Evolutionary conservation across 2,113 vertebrate species (phyloP), one percentile per base, ranked within the genome.

Genomic region (Callaeas wilsoni): DNA sequence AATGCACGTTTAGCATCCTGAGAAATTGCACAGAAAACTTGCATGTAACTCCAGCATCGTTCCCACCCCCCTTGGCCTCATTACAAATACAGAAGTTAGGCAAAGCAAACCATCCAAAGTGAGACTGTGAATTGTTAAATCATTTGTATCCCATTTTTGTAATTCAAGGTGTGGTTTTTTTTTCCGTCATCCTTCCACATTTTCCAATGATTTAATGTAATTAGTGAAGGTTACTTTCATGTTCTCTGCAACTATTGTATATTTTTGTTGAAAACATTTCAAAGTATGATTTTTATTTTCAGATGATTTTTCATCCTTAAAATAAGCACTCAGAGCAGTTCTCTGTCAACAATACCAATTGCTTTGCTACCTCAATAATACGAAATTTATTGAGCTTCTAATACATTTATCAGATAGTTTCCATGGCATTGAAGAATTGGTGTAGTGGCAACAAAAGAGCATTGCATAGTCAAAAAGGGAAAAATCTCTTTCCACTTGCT

Each of bases 321-420:
- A 89, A 74, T 52, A 89, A 74, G 13, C 0, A 1, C 39, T 83
- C 11, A 9, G 75, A 90, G 59, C 30, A 82, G 46, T 77, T 94
- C 39, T 71, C 39, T 92, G 68, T 95, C 89, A 96, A 90, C 88
- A 93, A 59, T 67, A 89, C 52, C 77, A 67, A 77, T 83, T 89
- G 80, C 90, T 93, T 91, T 85, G 42, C 80, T 92, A 76, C 94
- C 81, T 94, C 68, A 83, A 74, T 90, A 94, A 91, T 97, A 75
- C 83, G 89, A 94, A 90, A 86, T 95, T 73, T 93, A 84, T 86
- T 93, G 71, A 93, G 75, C 67, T 94, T 88, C 75, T 83, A 86
- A 82, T 95, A 74, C 70, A 52, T 94, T 95, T 91, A 94, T 97
- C 93, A 94, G 84, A 94, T 94, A 95, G 90, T 96, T 96, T 90